Evolutionary conservation across 2,888 invertebrate genomes (phyloP).

Genomic region (Philonicus albiceps): DNA sequence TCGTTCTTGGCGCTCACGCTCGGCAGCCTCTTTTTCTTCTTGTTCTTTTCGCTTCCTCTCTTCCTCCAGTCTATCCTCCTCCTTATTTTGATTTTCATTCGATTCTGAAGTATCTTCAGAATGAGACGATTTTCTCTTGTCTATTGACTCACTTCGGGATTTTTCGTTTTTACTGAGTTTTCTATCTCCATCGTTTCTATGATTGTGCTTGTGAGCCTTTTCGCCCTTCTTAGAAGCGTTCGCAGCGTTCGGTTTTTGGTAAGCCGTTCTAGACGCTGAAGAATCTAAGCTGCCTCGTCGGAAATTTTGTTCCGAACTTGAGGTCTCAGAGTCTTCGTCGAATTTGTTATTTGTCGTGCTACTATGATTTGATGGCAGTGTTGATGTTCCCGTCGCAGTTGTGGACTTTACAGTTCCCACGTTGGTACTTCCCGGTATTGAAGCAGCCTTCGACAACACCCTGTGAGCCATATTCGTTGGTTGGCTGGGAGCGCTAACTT

Average conservation of each 20-base stretch:
- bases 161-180: conserved; percentile 54
- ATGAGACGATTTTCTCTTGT: conserved; percentile 44
- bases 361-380: conserved; percentile 51
- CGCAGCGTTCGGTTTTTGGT: conserved; percentile 49
- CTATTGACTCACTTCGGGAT: conserved; percentile 49
- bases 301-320: conserved; percentile 46
- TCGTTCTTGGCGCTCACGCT: conserved; percentile 54
- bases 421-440: conserved; percentile 63
- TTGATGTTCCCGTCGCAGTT: conserved; percentile 15
- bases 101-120: conserved; percentile 43
- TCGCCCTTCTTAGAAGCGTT: conserved; percentile 52
- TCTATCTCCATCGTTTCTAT: conserved; percentile 54
- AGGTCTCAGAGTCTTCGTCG: conserved; percentile 38
- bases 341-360: conserved; percentile 38
- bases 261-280: conserved; percentile 46
- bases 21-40: conserved; percentile 54
- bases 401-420: conserved; percentile 57
- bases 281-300: conserved; percentile 47
- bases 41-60: conserved; percentile 58
- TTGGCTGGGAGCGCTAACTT: neutral
- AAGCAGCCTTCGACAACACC: conserved; percentile 58
- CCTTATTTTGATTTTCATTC: conserved; percentile 51
- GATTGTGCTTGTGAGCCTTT: conserved; percentile 59
- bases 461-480: conserved; percentile 44
- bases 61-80: conserved; percentile 55